Evolutionary conservation across 1,140 invertebrate genomes (phyloP), one percentile per base, ranked within the genome.

Genomic region (Neotoxoptera formosana): DNA sequence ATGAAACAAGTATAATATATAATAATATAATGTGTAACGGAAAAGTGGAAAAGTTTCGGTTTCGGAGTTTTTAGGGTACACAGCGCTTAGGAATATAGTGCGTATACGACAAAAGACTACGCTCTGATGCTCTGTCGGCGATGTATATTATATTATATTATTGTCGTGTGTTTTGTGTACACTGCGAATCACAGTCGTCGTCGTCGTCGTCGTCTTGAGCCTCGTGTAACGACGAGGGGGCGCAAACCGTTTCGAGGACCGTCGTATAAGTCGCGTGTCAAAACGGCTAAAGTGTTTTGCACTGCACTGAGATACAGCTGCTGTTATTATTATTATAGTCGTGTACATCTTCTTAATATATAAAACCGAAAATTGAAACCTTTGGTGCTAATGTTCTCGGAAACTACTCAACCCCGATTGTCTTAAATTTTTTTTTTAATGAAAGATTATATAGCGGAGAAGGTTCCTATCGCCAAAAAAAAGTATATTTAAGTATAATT

Each of bases 31-130:
- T n/a, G n/a, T n/a, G n/a, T 25, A 36, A 84, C 23, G 81, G 56
- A 60, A 60, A 67, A 67, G 60, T 76, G 60, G 30, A 84, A 84
- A 84, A 41, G 83, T 84, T 41, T 84, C 83, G 36, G 21, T 84
- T 25, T 11, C 23, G 60, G n/a, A 76, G 60, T 76, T 41, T n/a
- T n/a, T n/a, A n/a, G 23, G 9, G 81, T 36, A 83, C 41, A 25
- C 11, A 41, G 7, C 36, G 7, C 41, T 83, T n/a, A n/a, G 21
- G 81, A 25, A 41, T 81, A 47, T 48, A 14, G 2, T 41, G 36
- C 11, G 23, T 30, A n/a, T n/a, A 84, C 83, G 4, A 76, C 21
- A 84, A 45, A 84, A 84, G 83, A 45, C 83, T 21, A 8, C 45
- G 36, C 36, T 17, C 83, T 11, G 36, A 8, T 84, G 36, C 36